Conservation (phyloP, 92 coral and sea anemone genomes). For the Epizoanthus rinbou region DNA sequence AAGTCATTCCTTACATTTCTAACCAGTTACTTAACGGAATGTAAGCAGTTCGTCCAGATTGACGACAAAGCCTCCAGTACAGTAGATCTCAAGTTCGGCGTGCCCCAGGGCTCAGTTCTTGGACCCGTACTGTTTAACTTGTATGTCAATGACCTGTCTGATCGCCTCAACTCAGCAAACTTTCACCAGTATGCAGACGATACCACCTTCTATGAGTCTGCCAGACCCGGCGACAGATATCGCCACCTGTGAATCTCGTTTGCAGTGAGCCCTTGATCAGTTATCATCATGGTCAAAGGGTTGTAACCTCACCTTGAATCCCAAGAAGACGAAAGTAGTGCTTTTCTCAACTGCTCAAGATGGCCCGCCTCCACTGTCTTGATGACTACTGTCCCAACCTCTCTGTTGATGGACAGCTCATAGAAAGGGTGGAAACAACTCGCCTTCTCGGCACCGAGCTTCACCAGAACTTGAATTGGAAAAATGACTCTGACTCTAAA, state of each 20-base stretch:
- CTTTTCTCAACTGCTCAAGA: slow-evolving; percentile 36
- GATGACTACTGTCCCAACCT: slow-evolving; percentile 40
- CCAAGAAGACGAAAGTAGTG: slow-evolving; percentile 40
- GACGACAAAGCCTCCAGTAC: slow-evolving; percentile 37
- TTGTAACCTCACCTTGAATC: slow-evolving; percentile 40
- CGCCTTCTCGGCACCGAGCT: slow-evolving; percentile 48
- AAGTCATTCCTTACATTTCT: slow-evolving; percentile 4
- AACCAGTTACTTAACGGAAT: slow-evolving; percentile 8
- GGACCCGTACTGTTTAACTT: slow-evolving; percentile 46
- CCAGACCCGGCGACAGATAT: slow-evolving; percentile 47
- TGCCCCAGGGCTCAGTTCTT: slow-evolving; percentile 47
- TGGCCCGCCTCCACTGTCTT: slow-evolving; percentile 37
- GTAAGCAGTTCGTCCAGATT: slow-evolving; percentile 44
- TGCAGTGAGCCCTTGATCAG: slow-evolving; percentile 43
- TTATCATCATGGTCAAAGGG: slow-evolving; percentile 32
- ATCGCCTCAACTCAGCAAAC: slow-evolving; percentile 28
- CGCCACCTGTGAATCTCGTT: slow-evolving; percentile 31
- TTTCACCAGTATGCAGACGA: slow-evolving; percentile 48
- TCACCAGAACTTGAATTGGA: slow-evolving; percentile 32
- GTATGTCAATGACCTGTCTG: slow-evolving; percentile 42
- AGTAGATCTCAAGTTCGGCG: slow-evolving; percentile 41
- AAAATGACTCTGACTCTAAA: slow-evolving; percentile 31
- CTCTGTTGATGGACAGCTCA: slow-evolving; percentile 10
- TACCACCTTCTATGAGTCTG: slow-evolving; percentile 34
- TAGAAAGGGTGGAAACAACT: slow-evolving; percentile 27